Percentiles rank a stretch among this genome's conserved stretches.
Conservation (phyloP, 2,113 vertebrate genomes). For the Psittacula cyanocephala region DNA sequence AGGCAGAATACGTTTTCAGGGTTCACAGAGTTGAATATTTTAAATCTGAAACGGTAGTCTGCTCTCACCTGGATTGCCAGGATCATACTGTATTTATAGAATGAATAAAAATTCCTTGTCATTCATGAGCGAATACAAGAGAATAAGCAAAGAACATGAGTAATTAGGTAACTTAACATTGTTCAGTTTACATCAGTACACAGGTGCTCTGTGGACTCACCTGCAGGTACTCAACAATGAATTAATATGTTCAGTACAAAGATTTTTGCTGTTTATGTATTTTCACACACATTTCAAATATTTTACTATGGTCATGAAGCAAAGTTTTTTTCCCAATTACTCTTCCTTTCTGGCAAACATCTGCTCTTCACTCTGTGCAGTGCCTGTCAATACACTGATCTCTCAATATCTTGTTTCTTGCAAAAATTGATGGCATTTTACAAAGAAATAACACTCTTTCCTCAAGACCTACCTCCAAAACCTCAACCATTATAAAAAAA, state of each 20-base stretch:
- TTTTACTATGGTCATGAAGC: background rate
- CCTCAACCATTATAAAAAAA: background rate
- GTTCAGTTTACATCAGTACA: background rate
- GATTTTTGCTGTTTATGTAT: background rate
- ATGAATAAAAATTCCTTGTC: constrained; percentile 35
- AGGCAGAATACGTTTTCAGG: background rate
- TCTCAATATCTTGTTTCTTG: background rate
- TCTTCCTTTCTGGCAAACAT: constrained; percentile 1
- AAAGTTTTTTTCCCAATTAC: background rate
- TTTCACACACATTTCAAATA: background rate
- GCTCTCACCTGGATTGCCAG: background rate
- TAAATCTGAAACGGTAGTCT: background rate
- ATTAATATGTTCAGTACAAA: background rate
- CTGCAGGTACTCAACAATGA: background rate
- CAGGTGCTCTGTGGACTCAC: background rate
- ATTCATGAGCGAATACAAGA: background rate
- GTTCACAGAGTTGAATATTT: background rate
- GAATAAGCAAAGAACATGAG: constrained; percentile 21
- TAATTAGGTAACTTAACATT: constrained; percentile 5
- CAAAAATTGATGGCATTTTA: background rate
- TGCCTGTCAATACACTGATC: background rate
- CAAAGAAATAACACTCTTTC: background rate
- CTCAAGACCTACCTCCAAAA: background rate
- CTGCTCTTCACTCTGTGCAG: background rate
- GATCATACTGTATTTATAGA: background rate